Evolutionary conservation across 2,113 vertebrate species (phyloP).

Genomic region (Notiomystis cincta): DNA sequence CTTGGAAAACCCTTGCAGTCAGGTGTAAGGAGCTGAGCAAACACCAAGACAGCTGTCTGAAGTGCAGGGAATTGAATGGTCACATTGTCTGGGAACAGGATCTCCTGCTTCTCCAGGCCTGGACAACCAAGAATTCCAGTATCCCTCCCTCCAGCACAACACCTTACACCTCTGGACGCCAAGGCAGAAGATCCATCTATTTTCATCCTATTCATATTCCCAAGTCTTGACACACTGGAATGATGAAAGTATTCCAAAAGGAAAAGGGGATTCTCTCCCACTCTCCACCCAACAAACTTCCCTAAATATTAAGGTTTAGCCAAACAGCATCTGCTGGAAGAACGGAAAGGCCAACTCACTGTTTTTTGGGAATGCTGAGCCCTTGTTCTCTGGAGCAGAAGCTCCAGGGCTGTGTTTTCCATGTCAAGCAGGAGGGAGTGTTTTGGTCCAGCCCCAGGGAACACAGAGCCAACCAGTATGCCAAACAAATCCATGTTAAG

Average conservation of each 20-base stretch:
- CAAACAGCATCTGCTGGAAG: background rate
- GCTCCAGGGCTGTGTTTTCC: background rate
- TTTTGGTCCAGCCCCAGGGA: background rate
- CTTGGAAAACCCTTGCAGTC: background rate
- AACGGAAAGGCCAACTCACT: background rate
- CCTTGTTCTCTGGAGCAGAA: background rate
- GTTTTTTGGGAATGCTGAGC: background rate
- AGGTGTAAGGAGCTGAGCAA: background rate
- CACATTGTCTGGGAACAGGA: background rate
- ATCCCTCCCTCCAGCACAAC: background rate
- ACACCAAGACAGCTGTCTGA: background rate
- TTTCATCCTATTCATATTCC: no score
- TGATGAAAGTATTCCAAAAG: background rate
- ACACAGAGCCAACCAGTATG: background rate
- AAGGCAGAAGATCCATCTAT: background rate
- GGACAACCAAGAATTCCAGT: background rate
- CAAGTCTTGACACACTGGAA: background rate
- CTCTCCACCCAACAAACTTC: background rate
- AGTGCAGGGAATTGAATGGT: background rate
- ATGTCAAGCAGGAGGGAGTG: background rate
- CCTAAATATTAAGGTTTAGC: background rate
- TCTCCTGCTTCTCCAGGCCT: background rate
- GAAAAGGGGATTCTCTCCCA: background rate
- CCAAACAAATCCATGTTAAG: constrained; percentile 2
- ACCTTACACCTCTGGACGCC: rapidly evolving